A percentile compares a stretch with the other conserved stretches of the same genome.
These are phyloP conservation scores for Aotus griseimembra DNA, from an alignment of 2,797 vertebrate genomes.

Conservation along the genomic window DNA sequence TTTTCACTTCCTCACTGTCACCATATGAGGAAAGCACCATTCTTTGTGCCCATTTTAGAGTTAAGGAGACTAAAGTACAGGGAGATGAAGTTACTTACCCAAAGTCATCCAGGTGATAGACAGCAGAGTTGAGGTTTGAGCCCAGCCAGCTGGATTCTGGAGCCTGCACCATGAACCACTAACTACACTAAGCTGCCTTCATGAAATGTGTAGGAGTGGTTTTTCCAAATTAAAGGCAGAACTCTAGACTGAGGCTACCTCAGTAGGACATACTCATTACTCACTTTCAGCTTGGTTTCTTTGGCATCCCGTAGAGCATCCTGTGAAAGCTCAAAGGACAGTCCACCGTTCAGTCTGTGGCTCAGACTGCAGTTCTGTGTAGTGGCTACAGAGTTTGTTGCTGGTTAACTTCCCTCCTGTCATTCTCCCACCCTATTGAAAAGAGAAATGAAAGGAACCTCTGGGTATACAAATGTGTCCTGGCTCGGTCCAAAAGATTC, in stretches of 20 bases:
- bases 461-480: neutral
- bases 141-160: neutral
- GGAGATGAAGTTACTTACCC: neutral
- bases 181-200: neutral
- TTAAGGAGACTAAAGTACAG: neutral
- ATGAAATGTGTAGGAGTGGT: neutral
- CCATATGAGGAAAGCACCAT: neutral
- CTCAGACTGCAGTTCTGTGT: neutral
- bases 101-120: neutral
- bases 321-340: neutral
- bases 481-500: neutral
- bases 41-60: neutral
- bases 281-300: neutral
- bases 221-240: neutral
- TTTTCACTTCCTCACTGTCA: neutral
- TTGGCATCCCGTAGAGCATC: neutral
- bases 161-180: neutral
- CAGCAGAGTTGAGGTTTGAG: neutral
- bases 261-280: neutral
- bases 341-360: neutral
- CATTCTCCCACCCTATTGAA: neutral
- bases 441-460: neutral
- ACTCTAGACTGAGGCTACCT: neutral
- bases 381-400: accelerated
- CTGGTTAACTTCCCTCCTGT: neutral